These are phyloP conservation scores for Alexandromys fortis DNA, from an alignment of 2,113 vertebrate species.

Conservation along the genomic window DNA sequence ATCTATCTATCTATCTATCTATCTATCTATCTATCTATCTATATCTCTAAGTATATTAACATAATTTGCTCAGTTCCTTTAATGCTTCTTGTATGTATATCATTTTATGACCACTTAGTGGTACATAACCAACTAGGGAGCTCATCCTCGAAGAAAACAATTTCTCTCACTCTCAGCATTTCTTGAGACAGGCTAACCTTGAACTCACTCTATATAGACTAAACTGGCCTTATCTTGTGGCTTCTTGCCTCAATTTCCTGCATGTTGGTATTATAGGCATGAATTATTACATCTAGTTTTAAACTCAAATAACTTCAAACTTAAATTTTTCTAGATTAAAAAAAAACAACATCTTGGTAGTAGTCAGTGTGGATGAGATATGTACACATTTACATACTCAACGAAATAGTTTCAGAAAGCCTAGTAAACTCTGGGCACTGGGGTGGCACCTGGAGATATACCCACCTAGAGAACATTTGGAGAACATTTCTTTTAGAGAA, in stretches of 20 bases:
- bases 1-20: too few relatives aligned
- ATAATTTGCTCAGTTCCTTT: not conserved
- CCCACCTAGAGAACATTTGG: not conserved
- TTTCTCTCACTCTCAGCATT: not conserved
- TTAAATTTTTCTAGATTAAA: conserved; percentile 31
- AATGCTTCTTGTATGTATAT: not conserved
- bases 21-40: too few relatives aligned
- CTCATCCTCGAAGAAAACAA: not conserved
- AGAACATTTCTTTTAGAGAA: conserved; percentile 10
- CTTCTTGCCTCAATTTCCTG: not conserved
- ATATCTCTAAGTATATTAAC: not conserved
- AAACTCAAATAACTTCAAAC: not conserved
- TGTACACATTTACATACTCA: not conserved
- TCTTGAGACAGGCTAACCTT: not conserved
- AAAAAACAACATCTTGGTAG: not conserved
- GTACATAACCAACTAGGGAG: not conserved
- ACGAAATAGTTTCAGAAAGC: conserved; percentile 10
- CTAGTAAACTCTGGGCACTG: not conserved
- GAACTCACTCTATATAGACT: not conserved
- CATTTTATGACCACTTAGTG: not conserved
- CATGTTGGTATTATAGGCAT: not conserved
- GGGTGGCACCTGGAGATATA: not conserved
- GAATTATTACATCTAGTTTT: not conserved
- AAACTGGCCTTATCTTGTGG: not conserved
- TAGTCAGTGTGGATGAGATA: not conserved